Percentiles rank a stretch among this genome's conserved stretches.
These are phyloP conservation scores for Acanthurus leucopareius DNA, from an alignment of 2,797 vertebrate species.

Conservation along the genomic window DNA sequence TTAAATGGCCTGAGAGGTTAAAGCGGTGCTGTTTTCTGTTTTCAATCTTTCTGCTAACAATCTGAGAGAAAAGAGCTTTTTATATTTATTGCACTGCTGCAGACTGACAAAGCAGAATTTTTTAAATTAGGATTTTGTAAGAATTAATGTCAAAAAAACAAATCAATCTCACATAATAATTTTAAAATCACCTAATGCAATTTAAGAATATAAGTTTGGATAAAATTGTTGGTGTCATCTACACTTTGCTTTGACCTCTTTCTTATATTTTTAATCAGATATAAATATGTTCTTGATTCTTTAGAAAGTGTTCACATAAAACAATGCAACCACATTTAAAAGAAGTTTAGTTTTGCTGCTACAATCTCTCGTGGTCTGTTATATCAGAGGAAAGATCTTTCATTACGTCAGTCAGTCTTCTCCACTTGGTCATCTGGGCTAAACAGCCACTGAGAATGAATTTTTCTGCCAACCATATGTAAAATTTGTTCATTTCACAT, in stretches of 20 bases:
- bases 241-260: conserved; percentile 14
- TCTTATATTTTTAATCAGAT: background rate
- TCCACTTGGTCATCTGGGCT: no score
- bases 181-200: conserved; percentile 4
- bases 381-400: background rate
- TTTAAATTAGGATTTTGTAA: conserved; percentile 17
- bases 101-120: conserved; percentile 30
- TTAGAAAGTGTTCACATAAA: background rate
- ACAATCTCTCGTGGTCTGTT: background rate
- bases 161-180: background rate
- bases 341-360: background rate
- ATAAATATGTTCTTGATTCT: background rate
- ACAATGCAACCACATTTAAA: background rate
- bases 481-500: no score
- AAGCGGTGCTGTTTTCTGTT: conserved; percentile 48
- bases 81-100: conserved; percentile 28
- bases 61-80: conserved; percentile 30
- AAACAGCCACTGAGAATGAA: no score
- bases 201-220: background rate
- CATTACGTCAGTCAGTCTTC: no score
- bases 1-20: conserved; percentile 46
- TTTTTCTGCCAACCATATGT: no score
- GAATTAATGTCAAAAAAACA: conserved; percentile 16
- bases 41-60: conserved; percentile 28
- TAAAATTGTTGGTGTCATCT: background rate